Evolutionary conservation across 1,140 invertebrate species (phyloP), one percentile per base, ranked within the genome.

Genomic region (Rhopalosiphum padi): DNA sequence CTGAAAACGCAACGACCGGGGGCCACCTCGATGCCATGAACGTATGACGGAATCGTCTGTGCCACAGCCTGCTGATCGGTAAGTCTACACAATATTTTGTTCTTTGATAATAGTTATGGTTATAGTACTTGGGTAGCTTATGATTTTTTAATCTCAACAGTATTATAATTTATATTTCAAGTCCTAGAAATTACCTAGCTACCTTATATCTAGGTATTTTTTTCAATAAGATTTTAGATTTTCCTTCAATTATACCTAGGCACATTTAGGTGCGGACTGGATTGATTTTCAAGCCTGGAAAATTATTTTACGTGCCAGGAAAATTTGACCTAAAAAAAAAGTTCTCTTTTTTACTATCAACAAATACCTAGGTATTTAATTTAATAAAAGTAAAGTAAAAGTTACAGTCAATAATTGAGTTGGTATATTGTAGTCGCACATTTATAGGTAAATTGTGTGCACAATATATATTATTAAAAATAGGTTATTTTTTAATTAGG

Each of bases 31-130:
- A 41, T 55, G 82, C 91, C 82, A 93, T 93, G 82, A 30, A 93
- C 11, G 48, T 86, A 43, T 93, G 91, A 93, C 91, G 48, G 82
- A 93, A 25, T 53, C 35, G 82, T 93, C 82, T 2, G 82, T 9
- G 82, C 68, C 68, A 82, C 55, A 85, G 35, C 22, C 37, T 53
- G 30, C 35, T 83, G 9, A 93, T n/a, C 5, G 82, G 91, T 93
- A 23, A 93, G 91, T 93, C 15, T 60, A n/a, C 60, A 77, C n/a
- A 41, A 41, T 41, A 41, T 15, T 77, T 18, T 77, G 15, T 35
- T 77, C 1, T 18, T 51, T 51, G 15, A 18, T 21, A 18, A 51
- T 51, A 21, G 1, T 7, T 46, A 46, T 11, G 15, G 18, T 9
- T 46, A 46, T 46, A 46, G 46, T 46, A 9, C 9, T 23, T 30